Evolutionary conservation across 2,113 vertebrate species (phyloP), one percentile per base, ranked within the genome.

Genomic region (Orthonyx spaldingii): DNA sequence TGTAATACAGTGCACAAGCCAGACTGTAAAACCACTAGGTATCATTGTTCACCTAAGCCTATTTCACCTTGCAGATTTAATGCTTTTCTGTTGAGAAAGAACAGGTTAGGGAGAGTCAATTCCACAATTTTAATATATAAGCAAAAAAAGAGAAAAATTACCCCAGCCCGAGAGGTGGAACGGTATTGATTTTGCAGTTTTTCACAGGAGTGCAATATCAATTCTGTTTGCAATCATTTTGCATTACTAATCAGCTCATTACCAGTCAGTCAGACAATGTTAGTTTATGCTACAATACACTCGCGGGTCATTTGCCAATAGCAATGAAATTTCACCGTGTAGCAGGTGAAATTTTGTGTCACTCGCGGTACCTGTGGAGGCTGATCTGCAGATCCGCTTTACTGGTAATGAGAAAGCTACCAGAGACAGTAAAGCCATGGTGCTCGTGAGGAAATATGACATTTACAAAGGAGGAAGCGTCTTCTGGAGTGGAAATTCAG

Each of bases 231-330:
- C 96, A 96, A 96, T 96, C 94, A 96, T 89, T 96, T 90, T 95
- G 84, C 87, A 95, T 95, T 97, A 93, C 86, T 97, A 97, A 97
- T 94, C 93, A 97, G 86, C 90, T 92, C 86, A 93, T 97, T 96
- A 96, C 60, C 89, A 95, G 42, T 27, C 70, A 89, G 91, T 87
- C 90, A 93, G 91, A 94, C 84, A 94, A 78, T 72, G 91, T 96
- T 95, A 94, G 63, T 86, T 91, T 70, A 63, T 42, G 30, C 78
- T 82, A 93, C 44, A 92, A 94, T 44, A 87, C 78, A 81, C 65
- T n/a, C 53, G 52, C 82, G 93, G 93, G 79, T 93, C 84, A 79
- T 95, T 94, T 97, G 91, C 90, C 95, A 83, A 91, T 96, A 93
- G 19, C 37, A 52, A 46, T 71, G 32, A 26, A 84, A 69, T 72